A percentile compares a stretch with the other conserved stretches of the same genome.
phyloP scores from a whole-genome alignment of 2,797 vertebrate genomes.

The Neosalanx taihuensis region DNA sequence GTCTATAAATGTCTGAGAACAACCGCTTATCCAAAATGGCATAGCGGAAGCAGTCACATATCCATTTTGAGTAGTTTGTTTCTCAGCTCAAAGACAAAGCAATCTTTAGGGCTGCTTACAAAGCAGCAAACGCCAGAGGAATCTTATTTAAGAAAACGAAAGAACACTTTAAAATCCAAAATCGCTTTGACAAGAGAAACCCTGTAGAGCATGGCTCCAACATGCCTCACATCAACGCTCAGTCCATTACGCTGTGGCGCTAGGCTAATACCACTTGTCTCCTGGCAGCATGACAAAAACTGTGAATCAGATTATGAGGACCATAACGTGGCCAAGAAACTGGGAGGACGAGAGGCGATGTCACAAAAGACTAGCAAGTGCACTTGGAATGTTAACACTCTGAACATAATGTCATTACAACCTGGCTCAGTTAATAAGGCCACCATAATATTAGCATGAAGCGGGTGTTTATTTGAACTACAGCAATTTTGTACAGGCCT shows the following conservation, averaged over 20 bases:
- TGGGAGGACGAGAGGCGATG: conserved; percentile 50
- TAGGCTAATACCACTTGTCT: conserved; percentile 58
- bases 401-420: conserved; percentile 62
- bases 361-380: conserved; percentile 43
- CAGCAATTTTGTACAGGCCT: conserved; percentile 43
- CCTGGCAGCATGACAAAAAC: conserved; percentile 70
- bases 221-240: conserved; percentile 62
- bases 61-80: neutral
- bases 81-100: neutral
- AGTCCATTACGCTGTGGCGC: conserved; percentile 64
- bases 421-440: conserved; percentile 57
- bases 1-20: neutral
- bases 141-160: neutral
- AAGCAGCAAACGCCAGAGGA: neutral
- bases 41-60: neutral
- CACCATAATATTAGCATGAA: conserved; percentile 60
- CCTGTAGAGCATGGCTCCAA: conserved; percentile 51
- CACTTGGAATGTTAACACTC: conserved; percentile 47
- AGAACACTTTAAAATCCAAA: conserved; percentile 39
- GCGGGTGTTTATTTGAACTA: conserved; percentile 53
- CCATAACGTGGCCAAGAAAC: conserved; percentile 62
- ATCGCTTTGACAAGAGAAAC: conserved; percentile 51
- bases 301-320: conserved; percentile 72
- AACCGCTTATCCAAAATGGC: conserved; percentile 11
- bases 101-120: neutral